A percentile compares a stretch with the other conserved stretches of the same genome.
Evolutionary conservation across 2,113 vertebrate genomes (phyloP).

Genomic region (Peromyscus maniculatus): DNA sequence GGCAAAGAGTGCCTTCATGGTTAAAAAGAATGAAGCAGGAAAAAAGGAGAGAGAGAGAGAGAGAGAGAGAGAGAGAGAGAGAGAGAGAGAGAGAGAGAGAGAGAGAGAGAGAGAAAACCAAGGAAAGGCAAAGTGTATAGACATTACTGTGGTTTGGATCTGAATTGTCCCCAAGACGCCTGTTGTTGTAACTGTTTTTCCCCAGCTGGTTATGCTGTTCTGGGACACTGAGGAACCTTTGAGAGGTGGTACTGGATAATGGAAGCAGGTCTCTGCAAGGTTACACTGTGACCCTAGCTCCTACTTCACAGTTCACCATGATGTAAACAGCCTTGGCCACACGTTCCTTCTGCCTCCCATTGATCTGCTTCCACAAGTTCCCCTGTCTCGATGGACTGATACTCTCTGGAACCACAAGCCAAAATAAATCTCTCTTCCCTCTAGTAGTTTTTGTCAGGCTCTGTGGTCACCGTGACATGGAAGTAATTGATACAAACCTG

Average conservation of each 20-base stretch:
- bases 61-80: background rate
- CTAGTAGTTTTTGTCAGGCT: background rate
- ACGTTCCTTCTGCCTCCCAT: background rate
- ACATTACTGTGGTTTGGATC: background rate
- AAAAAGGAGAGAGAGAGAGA: background rate
- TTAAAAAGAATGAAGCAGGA: background rate
- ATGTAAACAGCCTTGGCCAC: background rate
- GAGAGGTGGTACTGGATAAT: background rate
- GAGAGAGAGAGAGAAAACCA: background rate
- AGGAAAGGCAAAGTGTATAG: background rate
- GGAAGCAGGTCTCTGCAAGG: background rate
- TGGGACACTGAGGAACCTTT: background rate
- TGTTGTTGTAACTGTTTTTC: background rate
- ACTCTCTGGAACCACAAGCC: background rate
- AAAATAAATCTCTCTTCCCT: background rate
- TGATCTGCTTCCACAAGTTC: background rate
- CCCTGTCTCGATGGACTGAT: background rate
- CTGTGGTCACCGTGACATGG: background rate
- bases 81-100: background rate
- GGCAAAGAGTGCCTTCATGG: background rate
- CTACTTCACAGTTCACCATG: background rate
- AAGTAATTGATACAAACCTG: background rate
- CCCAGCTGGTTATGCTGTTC: background rate
- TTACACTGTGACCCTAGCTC: background rate
- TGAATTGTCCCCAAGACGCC: background rate